Evolutionary conservation across 2,113 vertebrate species (phyloP), one percentile per base, ranked within the genome.

Genomic region (Trichomycterus rosablanca): DNA sequence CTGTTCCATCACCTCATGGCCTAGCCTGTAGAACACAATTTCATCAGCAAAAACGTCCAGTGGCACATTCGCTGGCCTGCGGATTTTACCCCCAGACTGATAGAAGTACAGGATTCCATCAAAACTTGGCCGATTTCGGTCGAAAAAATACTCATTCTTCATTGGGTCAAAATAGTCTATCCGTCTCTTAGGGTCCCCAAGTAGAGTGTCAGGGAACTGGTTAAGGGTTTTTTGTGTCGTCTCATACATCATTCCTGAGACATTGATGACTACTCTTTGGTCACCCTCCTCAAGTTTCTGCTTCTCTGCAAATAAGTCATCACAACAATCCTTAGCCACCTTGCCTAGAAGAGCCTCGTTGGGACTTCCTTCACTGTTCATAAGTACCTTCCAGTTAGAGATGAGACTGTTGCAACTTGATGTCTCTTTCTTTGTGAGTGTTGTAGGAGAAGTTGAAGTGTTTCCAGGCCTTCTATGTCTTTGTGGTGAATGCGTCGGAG

Each of bases 31-130:
- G 82, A 98, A 98, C 32, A 89, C 84, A 1, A 98, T 98, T 80
- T 98, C 96, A 71, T 93, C 92, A 0, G 93, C 91, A 61, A 96
- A 98, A 68, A 97, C 78, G 0, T 98, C 94, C 1, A 97, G 85
- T 15, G 96, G 95, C 37, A 98, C 95, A 0, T 95, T 97, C 78
- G 90, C 95, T 0, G 96, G 96, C 74, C 96, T 88, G 42, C 93
- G 86, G 56, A 98, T 88, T 78, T 92, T 92, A 1, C 96, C 95
- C 1, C 94, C 93, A 0, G 96, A 98, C 45, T 98, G 96, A 57
- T 98, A 98, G 69, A 90, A 98, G 77, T 96, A 96, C 1, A 98
- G 83, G 64, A 98, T 93, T n/a, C 94, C 94, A 67, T 98, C 96
- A 67, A 98, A 98, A 59, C 93, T 93, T n/a, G 96, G 95, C 1